Base-by-base conservation (phyloP, 2,888 invertebrate genomes). In the Amphipyra tragopoginis region DNA sequence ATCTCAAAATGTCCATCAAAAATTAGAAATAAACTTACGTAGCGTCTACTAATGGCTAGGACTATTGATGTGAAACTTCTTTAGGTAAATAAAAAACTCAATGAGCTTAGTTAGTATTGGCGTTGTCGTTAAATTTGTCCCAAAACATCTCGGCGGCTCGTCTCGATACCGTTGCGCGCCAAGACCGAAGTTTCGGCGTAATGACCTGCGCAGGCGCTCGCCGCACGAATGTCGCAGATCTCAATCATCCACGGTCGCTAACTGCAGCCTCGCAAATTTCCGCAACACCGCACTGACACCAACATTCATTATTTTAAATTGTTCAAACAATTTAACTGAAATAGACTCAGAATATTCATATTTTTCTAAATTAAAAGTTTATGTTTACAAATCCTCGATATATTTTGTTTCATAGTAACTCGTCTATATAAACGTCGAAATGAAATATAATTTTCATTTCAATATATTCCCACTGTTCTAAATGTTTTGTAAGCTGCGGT, bases 191-290 rank as follows among this genome's bases (percentile, higher is more conserved):
- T 70, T 80, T 78, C 75, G 84, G 86, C 87, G 86, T 86, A 87
- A 85, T 86, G 86, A 87, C 86, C 86, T 77, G 78, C 66, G 69
- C 82, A 62, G 72, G 71, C 74, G 72, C 68, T 72, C 74, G 72
- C 65, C 76, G 80, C 85, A 80, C 83, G 80, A 84, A 81, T 81
- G 83, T 84, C 86, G 84, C 83, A 85, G 84, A 86, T 88, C 80
- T 83, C 81, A 81, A 83, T 86, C 84, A 80, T 77, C 79, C 75
- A 78, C 83, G 78, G 77, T 84, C 77, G 72, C 75, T 75, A 80
- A 76, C 82, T 79, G 77, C 84, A 76, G 71, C 69, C 72, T 66
- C 59, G 72, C 61, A 72, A 79, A 82, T 81, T 82, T 79, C 75
- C 73, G 45, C 74, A 57, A 72, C 66, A 72, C 68, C 56, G 53